These are phyloP conservation scores for Thomomys bottae DNA, from an alignment of 2,113 vertebrate genomes.

Conservation along the genomic window DNA sequence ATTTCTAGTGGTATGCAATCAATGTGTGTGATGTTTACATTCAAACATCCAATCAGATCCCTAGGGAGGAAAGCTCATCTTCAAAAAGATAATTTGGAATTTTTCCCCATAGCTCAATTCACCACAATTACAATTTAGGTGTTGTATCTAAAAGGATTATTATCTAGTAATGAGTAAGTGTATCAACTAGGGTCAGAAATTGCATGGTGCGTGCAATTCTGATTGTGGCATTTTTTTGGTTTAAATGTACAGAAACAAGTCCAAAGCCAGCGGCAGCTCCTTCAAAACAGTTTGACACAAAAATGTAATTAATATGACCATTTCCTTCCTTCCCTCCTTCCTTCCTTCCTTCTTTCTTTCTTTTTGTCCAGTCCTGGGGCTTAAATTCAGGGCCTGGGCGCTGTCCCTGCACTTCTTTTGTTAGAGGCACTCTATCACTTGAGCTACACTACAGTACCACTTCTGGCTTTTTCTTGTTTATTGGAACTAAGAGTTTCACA, in stretches of 20 bases:
- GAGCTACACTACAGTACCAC: too few relatives aligned
- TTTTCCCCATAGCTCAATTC: neutral
- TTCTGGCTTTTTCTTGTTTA: too few relatives aligned
- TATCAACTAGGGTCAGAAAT: neutral
- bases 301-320: conserved; percentile 16
- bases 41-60: neutral
- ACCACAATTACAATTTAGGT: neutral
- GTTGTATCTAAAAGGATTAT: neutral
- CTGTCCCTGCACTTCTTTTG: too few relatives aligned
- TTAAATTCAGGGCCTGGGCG: too few relatives aligned
- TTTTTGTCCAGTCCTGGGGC: too few relatives aligned
- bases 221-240: neutral
- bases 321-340: neutral
- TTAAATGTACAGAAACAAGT: neutral
- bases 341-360: too few relatives aligned
- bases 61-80: neutral
- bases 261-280: neutral
- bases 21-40: neutral
- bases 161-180: neutral
- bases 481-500: too few relatives aligned
- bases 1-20: too few relatives aligned
- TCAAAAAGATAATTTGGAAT: neutral
- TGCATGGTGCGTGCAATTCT: neutral
- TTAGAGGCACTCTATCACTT: too few relatives aligned
- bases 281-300: neutral